A percentile compares a stretch with the other conserved stretches of the same genome.
Evolutionary conservation across 2,113 vertebrate genomes (phyloP).

Genomic region (Craseonycteris thonglongyai): DNA sequence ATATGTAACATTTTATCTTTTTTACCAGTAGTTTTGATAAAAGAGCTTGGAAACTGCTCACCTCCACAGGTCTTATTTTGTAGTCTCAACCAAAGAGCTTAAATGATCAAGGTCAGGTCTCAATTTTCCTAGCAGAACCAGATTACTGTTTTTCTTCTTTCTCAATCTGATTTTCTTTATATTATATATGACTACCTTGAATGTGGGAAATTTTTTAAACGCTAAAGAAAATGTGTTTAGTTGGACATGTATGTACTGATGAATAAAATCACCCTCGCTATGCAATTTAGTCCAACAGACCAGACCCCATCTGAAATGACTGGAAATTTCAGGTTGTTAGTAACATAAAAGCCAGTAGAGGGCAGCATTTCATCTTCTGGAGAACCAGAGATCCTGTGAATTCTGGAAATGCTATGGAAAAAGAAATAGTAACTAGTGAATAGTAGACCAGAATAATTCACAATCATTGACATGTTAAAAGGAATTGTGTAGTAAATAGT

Average conservation of each 20-base stretch:
- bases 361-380: slow-evolving; percentile 39
- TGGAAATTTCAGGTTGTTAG: not conserved
- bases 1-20: not conserved
- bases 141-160: not conserved
- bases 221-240: not conserved
- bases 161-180: not conserved
- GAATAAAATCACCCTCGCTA: not conserved
- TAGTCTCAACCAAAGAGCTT: not conserved
- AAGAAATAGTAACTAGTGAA: not conserved
- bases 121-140: not conserved
- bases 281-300: not conserved
- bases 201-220: not conserved
- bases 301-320: not conserved
- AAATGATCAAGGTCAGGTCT: not conserved
- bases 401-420: not conserved
- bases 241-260: not conserved
- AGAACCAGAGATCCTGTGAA: not conserved
- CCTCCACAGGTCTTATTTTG: not conserved
- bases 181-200: not conserved
- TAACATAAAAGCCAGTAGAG: slow-evolving; percentile 28
- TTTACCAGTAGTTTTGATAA: not conserved
- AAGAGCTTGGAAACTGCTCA: not conserved
- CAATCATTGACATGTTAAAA: not conserved
- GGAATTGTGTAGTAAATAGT: not conserved
- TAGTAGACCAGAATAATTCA: not conserved